Evolutionary conservation across 2,113 vertebrate species (phyloP).

Genomic region (Takifugu flavidus): DNA sequence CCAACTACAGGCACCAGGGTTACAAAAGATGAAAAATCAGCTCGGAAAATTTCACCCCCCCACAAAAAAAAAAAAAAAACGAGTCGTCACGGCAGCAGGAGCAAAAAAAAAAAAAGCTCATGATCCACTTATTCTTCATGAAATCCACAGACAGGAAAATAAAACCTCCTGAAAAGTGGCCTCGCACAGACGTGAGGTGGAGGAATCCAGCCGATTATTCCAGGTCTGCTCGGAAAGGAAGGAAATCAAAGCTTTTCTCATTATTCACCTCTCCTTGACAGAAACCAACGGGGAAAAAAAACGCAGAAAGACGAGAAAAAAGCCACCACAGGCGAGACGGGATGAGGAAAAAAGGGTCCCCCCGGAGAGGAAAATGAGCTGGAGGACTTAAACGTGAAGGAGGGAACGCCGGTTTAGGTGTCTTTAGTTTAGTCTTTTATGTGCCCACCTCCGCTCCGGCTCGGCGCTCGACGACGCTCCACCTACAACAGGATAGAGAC

Average conservation of each 20-base stretch:
- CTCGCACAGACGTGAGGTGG: too few species aligned
- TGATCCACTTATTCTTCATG: not conserved
- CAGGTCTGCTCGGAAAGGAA: not conserved
- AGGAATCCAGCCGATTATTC: too few species aligned
- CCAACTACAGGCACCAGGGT: slow-evolving; percentile 59
- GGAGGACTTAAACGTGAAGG: slow-evolving; percentile 30
- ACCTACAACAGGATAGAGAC: slow-evolving; percentile 80
- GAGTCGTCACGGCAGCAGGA: slow-evolving; percentile 25
- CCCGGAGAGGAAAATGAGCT: slow-evolving; percentile 39
- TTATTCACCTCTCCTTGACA: too few species aligned
- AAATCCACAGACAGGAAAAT: not conserved
- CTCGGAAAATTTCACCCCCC: slow-evolving; percentile 16
- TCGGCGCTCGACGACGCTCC: slow-evolving; percentile 69
- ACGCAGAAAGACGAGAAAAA: not conserved
- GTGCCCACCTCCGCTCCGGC: slow-evolving; percentile 70
- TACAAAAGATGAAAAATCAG: slow-evolving; percentile 7
- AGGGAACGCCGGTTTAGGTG: slow-evolving; percentile 35
- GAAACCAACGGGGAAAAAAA: too few species aligned
- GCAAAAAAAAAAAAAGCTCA: not conserved
- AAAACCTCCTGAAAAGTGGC: too few species aligned
- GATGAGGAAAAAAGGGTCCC: slow-evolving; percentile 31
- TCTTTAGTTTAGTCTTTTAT: slow-evolving; percentile 74
- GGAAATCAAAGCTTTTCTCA: not conserved
- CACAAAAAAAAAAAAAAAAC: too few species aligned
- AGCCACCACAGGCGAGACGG: not conserved